Evolutionary conservation across 2,797 vertebrate species (phyloP), one percentile per base, ranked within the genome.

Genomic region (Silurus aristotelis): DNA sequence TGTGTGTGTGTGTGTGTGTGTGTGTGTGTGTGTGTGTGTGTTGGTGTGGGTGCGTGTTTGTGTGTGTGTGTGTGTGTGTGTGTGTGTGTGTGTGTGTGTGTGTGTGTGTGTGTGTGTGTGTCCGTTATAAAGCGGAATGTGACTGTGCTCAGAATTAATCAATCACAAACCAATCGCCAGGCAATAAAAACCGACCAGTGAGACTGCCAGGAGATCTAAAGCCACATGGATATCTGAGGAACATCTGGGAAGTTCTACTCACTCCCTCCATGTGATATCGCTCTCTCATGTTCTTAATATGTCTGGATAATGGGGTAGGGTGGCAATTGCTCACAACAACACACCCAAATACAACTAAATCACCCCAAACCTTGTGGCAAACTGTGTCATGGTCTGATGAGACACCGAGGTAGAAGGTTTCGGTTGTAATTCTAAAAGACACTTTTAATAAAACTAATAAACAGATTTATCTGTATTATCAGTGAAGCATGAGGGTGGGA

Each of bases 1-100:
- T 66, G 63, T 66, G 67, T 70, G 67, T 38, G 31, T 70, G 68
- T 43, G 8, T 72, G 67, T 70, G 67, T 38, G 31, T 70, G 68
- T 43, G 8, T 72, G 67, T 70, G 67, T 38, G 31, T 70, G 68
- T 43, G 8, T 72, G 58, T 60, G 58, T 60, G 58, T 60, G 58
- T 60, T n/a, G n/a, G 58, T 60, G 58, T 60, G 58, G 19, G 58
- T 13, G 19, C n/a, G 22, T 25, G n/a, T 66, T 66, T 14, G 17
- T 64, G 22, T 25, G 22, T 66, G 63, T 66, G 22, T 66, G 48
- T 48, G 48, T 48, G 17, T 70, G 31, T 43, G 31, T 68, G 15
- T 67, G 31, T 43, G 31, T 43, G 68, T 20, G 19, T 71, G 38
- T 46, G 43, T 72, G 68, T 46, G 68, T 72, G 43, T 48, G 20